These are phyloP conservation scores for Eupleurogrammus muticus DNA, from an alignment of 2,797 vertebrate genomes.

Conservation along the genomic window DNA sequence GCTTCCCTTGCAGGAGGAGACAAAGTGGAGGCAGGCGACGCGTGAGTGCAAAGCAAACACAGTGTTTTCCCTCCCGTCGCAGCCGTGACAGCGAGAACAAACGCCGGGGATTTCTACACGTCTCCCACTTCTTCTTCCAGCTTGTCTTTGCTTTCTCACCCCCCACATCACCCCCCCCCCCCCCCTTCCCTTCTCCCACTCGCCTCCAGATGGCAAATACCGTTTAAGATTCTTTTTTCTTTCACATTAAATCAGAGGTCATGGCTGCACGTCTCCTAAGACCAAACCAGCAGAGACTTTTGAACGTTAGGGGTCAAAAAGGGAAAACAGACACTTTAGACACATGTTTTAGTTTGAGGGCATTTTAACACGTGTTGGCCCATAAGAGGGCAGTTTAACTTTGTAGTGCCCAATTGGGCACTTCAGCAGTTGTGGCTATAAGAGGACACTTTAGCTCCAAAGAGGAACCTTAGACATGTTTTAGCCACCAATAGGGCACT, in stretches of 20 bases:
- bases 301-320: too few species aligned
- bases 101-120: constrained; percentile 46
- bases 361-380: too few species aligned
- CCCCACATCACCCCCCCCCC: not conserved
- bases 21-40: constrained; percentile 53
- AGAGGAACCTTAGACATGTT: too few species aligned
- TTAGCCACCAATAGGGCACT: too few species aligned
- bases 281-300: constrained; percentile 52
- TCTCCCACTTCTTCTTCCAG: constrained; percentile 30
- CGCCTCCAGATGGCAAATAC: constrained; percentile 87
- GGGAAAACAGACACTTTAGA: too few species aligned
- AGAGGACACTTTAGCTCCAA: too few species aligned
- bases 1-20: constrained; percentile 56
- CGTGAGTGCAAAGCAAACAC: constrained; percentile 70
- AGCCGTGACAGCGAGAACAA: constrained; percentile 60
- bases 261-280: constrained; percentile 85
- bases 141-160: not conserved
- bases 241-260: constrained; percentile 90
- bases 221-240: constrained; percentile 84
- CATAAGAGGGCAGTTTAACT: too few species aligned
- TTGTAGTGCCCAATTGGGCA: too few species aligned
- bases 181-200: constrained; percentile 47
- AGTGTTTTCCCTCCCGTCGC: constrained; percentile 68
- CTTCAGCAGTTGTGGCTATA: too few species aligned
- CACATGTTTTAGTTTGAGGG: too few species aligned